These are phyloP conservation scores for Orcinus orca DNA, from an alignment of 2,113 vertebrate genomes.

Conservation along the genomic window DNA sequence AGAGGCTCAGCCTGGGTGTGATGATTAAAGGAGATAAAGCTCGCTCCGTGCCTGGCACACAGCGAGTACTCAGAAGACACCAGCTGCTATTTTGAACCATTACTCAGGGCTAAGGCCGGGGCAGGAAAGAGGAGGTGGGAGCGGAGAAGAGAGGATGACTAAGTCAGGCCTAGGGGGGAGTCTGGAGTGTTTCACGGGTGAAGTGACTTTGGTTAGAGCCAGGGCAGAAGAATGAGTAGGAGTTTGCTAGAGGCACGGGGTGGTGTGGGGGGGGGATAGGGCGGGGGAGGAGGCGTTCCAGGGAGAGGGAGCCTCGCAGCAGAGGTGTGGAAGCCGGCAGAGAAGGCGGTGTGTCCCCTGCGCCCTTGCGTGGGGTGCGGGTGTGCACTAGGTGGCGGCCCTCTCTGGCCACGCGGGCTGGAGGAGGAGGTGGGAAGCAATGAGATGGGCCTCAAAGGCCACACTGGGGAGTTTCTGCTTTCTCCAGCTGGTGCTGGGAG, in stretches of 20 bases:
- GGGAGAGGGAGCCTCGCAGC: neutral
- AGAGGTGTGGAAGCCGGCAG: neutral
- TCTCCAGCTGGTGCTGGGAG: neutral
- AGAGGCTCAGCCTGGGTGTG: neutral
- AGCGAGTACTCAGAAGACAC: neutral
- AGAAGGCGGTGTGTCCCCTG: neutral
- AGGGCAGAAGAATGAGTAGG: conserved; percentile 48
- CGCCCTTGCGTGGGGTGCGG: neutral
- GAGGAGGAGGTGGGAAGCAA: neutral
- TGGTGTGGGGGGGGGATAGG: neutral
- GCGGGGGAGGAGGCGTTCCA: neutral
- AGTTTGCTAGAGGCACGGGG: neutral
- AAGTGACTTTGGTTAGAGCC: neutral
- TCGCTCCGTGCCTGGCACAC: conserved; percentile 39
- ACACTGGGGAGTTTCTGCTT: neutral
- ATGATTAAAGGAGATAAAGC: neutral
- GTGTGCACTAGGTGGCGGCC: neutral
- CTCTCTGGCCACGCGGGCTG: neutral
- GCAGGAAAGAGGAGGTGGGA: neutral
- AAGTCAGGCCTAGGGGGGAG: neutral
- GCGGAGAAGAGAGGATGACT: neutral
- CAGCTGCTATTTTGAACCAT: conserved; percentile 51
- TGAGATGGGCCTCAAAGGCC: neutral
- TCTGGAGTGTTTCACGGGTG: conserved; percentile 32
- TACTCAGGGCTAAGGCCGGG: neutral